Evolutionary conservation across 2,797 vertebrate genomes (phyloP).

Genomic region (Tympanoctomys barrerae): DNA sequence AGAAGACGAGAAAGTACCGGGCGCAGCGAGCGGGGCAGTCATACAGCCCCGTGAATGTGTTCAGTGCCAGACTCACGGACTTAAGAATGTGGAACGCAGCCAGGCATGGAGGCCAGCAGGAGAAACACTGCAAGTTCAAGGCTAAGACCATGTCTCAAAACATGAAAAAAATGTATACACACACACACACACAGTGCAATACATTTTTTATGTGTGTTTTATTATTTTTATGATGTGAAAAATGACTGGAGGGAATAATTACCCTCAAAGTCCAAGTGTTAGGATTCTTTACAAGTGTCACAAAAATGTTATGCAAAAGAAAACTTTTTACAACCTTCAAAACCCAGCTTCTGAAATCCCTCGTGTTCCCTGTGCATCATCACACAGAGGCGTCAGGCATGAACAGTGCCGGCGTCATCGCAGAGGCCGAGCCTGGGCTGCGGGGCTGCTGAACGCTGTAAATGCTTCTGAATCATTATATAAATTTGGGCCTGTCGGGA

Average conservation of each 20-base stretch:
- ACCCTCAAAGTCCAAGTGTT: neutral
- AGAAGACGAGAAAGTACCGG: neutral
- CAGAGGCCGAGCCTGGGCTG: rapidly evolving
- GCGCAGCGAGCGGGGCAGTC: rapidly evolving
- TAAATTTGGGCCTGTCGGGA: neutral
- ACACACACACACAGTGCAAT: neutral
- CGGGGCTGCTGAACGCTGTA: neutral
- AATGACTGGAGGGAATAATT: neutral
- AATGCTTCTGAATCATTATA: conserved; percentile 41
- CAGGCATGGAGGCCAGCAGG: neutral
- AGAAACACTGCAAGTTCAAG: neutral
- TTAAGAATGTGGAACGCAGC: neutral
- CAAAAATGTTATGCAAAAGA: neutral
- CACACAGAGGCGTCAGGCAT: rapidly evolving
- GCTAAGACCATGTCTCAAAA: neutral
- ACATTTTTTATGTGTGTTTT: neutral
- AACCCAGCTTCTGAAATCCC: neutral
- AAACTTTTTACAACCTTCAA: neutral
- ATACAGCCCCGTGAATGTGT: rapidly evolving
- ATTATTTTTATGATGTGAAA: neutral
- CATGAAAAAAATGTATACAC: neutral
- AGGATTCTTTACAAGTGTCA: neutral
- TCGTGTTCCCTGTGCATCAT: rapidly evolving
- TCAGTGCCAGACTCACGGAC: neutral
- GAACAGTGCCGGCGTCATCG: rapidly evolving